Base-by-base conservation (phyloP, 92 coral and sea anemone species). In the Parazoanthus atlanticus region DNA sequence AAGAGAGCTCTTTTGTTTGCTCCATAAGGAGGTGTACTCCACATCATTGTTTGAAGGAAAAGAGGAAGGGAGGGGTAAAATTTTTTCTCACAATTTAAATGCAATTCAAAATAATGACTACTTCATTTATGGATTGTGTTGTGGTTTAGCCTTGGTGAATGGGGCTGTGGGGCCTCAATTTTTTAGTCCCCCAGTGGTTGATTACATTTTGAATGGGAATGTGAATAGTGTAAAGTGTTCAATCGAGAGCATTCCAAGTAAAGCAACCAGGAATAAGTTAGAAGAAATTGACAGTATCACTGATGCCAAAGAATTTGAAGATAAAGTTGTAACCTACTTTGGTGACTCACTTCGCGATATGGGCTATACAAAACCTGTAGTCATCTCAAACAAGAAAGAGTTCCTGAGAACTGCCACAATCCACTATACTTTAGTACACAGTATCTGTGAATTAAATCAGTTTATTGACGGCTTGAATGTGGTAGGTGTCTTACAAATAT, bases 91-190 rank as follows among this genome's bases (percentile, higher is more conserved):
- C 81, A 91, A 91, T 82, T 91, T 91, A 91, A 82, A 66, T 26
- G 91, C 91, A 28, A 46, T 88, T 61, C 85, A 74, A 86, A 81
- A 79, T 82, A 87, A 91, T 70, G 89, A 93, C 29, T 93, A 91
- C 86, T 88, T 61, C 86, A 85, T 72, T 77, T 93, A 83, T 91
- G 95, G 93, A 28, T 88, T 86, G 84, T 88, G 93, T 72, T 81
- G 90, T 71, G 91, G 88, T 74, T 80, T 88, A 91, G 92, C 92
- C 52, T 54, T 93, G n/a, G 43, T 93, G 46, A 91, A 93, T 82
- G 93, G 93, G 43, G 88, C 92, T 88, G 86, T 89, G 87, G 95
- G 93, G 41, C 95, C 93, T 30, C 89, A 86, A 84, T 93, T 89
- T 86, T 93, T 93, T 77, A 65, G 91, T 80, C 70, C 87, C 65